Conservation (phyloP, 2,888 invertebrate species). For the Linnaemya vulpina region DNA sequence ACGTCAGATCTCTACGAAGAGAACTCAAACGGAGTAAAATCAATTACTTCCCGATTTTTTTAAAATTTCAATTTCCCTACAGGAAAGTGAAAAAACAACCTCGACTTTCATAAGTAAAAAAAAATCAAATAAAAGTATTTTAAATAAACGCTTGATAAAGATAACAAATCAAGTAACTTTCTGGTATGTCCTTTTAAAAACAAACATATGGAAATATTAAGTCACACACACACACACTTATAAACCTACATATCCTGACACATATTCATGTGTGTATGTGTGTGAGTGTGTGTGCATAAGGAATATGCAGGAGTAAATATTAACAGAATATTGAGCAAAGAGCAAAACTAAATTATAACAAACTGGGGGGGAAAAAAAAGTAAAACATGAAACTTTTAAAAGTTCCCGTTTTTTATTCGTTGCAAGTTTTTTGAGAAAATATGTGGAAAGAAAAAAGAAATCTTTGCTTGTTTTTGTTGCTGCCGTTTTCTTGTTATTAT, state of each 20-base stretch:
- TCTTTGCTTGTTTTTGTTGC: slow-evolving; percentile 19
- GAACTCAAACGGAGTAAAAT: too few species aligned
- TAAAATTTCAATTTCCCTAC: too few species aligned
- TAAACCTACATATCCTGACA: slow-evolving; percentile 7
- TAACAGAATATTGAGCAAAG: slow-evolving; percentile 56
- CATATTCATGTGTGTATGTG: neutral
- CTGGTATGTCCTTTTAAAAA: neutral
- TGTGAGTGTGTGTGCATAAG: neutral
- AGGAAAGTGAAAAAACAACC: too few species aligned
- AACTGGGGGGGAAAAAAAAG: neutral
- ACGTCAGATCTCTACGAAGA: too few species aligned
- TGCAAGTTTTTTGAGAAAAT: neutral
- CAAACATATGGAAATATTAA: slow-evolving; percentile 3
- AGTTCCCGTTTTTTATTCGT: slow-evolving; percentile 28
- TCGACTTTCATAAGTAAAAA: too few species aligned
- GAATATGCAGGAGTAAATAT: slow-evolving; percentile 59
- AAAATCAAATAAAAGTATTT: too few species aligned
- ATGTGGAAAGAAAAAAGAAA: neutral
- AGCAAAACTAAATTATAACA: slow-evolving; percentile 36
- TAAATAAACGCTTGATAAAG: too few species aligned
- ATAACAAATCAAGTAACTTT: neutral
- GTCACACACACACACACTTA: neutral
- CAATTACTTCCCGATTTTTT: too few species aligned
- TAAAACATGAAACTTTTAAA: slow-evolving; percentile 59
- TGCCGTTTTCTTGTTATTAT: slow-evolving; percentile 31